These are phyloP conservation scores for Cyphomyrus discorhynchus DNA, from an alignment of 2,113 vertebrate species.

Conservation along the genomic window DNA sequence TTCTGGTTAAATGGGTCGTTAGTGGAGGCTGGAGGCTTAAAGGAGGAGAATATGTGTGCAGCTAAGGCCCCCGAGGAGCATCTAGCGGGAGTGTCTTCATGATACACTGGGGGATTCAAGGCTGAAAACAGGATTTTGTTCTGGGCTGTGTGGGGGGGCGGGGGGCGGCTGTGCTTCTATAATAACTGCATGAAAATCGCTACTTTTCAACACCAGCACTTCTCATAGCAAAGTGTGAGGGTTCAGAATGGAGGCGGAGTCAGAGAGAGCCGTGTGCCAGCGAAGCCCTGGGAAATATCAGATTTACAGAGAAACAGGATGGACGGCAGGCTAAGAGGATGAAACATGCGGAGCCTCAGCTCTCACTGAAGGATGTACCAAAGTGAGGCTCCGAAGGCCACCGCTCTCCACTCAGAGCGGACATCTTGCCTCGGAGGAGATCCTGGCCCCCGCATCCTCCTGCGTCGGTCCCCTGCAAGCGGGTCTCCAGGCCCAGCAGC, in stretches of 20 bases:
- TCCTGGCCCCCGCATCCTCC: too few species aligned
- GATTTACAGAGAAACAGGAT: neutral
- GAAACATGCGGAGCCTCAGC: neutral
- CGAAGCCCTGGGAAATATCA: neutral
- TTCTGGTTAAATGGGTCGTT: constrained; percentile 25
- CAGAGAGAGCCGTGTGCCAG: neutral
- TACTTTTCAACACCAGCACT: neutral
- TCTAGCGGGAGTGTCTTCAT: neutral
- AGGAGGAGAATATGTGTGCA: constrained; percentile 39
- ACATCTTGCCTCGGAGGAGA: neutral
- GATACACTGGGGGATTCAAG: neutral
- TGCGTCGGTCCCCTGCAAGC: neutral
- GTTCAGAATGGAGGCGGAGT: neutral
- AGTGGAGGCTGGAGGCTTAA: constrained; percentile 27
- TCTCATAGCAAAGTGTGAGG: neutral
- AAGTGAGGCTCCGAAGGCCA: neutral
- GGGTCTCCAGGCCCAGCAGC: neutral
- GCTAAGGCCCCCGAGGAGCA: neutral
- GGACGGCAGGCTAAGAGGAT: neutral
- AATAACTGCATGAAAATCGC: neutral
- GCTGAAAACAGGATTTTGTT: neutral
- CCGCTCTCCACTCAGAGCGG: neutral
- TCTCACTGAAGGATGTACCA: neutral
- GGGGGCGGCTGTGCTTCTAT: neutral
- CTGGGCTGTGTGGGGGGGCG: neutral